Evolutionary conservation across 2,888 invertebrate species (phyloP).

Genomic region (Andrena bicolor): DNA sequence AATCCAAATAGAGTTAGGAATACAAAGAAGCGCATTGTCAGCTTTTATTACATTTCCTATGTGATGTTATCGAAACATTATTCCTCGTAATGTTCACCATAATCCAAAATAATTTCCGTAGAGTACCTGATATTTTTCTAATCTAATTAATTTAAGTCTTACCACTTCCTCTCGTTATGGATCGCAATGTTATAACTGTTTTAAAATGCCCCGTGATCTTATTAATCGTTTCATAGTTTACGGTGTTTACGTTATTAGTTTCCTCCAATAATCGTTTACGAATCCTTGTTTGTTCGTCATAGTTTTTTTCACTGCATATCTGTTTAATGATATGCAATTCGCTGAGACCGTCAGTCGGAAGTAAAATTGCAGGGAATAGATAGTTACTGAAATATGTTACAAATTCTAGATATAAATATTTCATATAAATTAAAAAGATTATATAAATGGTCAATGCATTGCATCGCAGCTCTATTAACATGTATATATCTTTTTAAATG

Average conservation of each 20-base stretch:
- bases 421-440: conserved; percentile 31
- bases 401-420: conserved; percentile 30
- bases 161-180: conserved; percentile 1
- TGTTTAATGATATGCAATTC: conserved; percentile 1
- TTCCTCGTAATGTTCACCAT: conserved; percentile 17
- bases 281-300: neutral
- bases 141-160: conserved; percentile 40
- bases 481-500: conserved; percentile 37
- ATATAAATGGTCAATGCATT: conserved; percentile 28
- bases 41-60: conserved; percentile 23
- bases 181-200: conserved; percentile 8
- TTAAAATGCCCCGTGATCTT: conserved; percentile 12
- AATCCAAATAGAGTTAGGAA: conserved; percentile 2
- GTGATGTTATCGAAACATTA: conserved; percentile 25
- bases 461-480: conserved; percentile 34
- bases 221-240: conserved; percentile 21
- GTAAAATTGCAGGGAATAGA: conserved; percentile 11
- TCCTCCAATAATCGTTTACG: neutral
- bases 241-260: conserved; percentile 10
- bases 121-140: conserved; percentile 59
- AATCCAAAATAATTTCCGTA: conserved; percentile 43
- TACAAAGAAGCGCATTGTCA: conserved; percentile 7
- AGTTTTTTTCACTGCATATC: conserved; percentile 5
- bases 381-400: conserved; percentile 28
- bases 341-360: conserved; percentile 14